Percentiles rank a stretch among this genome's conserved stretches.
These are phyloP conservation scores for Melangyna quadrimaculata DNA, from an alignment of 2,888 invertebrate species.

Conservation along the genomic window DNA sequence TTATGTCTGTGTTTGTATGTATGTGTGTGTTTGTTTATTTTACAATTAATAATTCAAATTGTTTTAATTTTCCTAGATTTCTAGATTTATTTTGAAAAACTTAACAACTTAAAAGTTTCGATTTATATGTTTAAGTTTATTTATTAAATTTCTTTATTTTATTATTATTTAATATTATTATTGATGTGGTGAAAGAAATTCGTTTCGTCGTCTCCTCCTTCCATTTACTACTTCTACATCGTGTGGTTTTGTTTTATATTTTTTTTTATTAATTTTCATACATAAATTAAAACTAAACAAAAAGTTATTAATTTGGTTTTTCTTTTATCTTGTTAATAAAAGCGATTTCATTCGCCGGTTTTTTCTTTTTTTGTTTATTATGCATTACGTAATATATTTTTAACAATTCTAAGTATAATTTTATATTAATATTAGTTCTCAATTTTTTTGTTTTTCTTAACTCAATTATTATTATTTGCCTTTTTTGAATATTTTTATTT, in stretches of 20 bases:
- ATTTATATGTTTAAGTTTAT: conserved; percentile 36
- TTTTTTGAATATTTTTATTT: conserved; percentile 72
- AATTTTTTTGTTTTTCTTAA: conserved; percentile 38
- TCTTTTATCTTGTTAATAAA: too few relatives aligned
- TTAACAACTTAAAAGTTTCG: conserved; percentile 66
- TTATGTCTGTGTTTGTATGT: conserved; percentile 40
- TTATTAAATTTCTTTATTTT: conserved; percentile 22
- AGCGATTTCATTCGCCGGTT: conserved; percentile 33
- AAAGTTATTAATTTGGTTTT: conserved; percentile 38
- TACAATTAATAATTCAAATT: conserved; percentile 64
- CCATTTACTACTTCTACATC: conserved; percentile 11
- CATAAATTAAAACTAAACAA: conserved; percentile 45
- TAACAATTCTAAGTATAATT: conserved; percentile 70
- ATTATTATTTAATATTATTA: conserved; percentile 36
- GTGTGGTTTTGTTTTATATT: conserved; percentile 15
- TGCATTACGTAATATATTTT: conserved; percentile 67
- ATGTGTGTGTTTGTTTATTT: conserved; percentile 49
- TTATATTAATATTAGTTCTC: conserved; percentile 63
- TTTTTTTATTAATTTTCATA: conserved; percentile 22
- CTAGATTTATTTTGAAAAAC: conserved; percentile 66
- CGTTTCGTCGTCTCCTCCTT: conserved; percentile 38
- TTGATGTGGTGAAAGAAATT: conserved; percentile 67
- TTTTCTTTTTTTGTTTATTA: conserved; percentile 49
- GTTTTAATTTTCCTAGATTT: conserved; percentile 62
- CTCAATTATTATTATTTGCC: conserved; percentile 19